These are phyloP conservation scores for Sipha maydis DNA, from an alignment of 2,888 invertebrate species.

Conservation along the genomic window DNA sequence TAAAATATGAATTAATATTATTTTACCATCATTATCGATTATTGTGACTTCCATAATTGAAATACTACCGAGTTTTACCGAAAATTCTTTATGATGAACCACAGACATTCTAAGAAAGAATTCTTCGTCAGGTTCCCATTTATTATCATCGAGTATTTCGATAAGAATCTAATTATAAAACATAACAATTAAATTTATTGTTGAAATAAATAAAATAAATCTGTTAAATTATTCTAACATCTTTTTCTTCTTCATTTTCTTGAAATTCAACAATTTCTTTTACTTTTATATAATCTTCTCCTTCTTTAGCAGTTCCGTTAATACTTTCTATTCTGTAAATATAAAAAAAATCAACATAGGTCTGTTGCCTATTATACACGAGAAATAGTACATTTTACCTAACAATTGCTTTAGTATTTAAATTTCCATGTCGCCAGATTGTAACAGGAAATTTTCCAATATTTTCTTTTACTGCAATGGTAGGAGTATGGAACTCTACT, in stretches of 20 bases:
- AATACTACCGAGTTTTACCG: constrained; percentile 69
- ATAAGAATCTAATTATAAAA: constrained; percentile 67
- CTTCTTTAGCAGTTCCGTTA: constrained; percentile 72
- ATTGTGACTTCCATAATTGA: constrained; percentile 73
- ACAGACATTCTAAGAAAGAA: constrained; percentile 72
- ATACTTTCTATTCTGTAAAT: constrained; percentile 70
- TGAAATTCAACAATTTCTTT: constrained; percentile 70
- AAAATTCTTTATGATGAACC: constrained; percentile 65
- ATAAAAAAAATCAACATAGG: not conserved
- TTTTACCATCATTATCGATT: constrained; percentile 72
- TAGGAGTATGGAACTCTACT: constrained; percentile 71
- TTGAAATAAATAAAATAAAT: not conserved
- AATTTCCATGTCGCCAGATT: constrained; percentile 69
- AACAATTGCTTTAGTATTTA: constrained; percentile 68
- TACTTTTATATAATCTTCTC: constrained; percentile 71
- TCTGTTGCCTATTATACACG: not conserved
- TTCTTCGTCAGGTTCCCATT: constrained; percentile 74
- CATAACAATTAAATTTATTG: not conserved
- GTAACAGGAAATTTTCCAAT: constrained; percentile 69
- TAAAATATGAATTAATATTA: not conserved
- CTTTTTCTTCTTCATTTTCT: constrained; percentile 69
- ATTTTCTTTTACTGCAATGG: constrained; percentile 71
- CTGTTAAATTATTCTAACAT: constrained; percentile 64
- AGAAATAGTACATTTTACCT: constrained; percentile 66
- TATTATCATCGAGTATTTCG: constrained; percentile 71